Base-by-base conservation (phyloP, 2,888 invertebrate genomes). In the Drosophila ezoana region DNA sequence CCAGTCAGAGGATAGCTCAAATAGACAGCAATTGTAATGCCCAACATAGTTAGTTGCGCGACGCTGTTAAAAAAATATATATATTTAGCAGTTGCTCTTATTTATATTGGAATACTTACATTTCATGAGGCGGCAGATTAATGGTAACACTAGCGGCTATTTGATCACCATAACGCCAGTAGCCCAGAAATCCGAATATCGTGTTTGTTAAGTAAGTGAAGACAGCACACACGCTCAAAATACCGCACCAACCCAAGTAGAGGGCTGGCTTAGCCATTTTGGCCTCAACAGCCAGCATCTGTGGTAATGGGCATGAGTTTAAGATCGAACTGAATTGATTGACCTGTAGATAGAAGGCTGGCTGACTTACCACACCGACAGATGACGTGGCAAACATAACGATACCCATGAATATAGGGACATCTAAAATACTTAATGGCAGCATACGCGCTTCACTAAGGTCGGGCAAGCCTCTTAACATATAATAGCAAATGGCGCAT, bases 231-330 rank as follows among this genome's bases (percentile, higher is more conserved):
- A 95, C 94, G 91, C 97, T 98, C 6, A 98, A 93, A 0, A 98
- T 96, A n/a, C 98, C 96, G 8, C 95, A 96, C 86, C 96, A 96
- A 20, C 98, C 98, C 75, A 96, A 95, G 92, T 98, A 98, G 87
- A 96, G 96, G 5, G 93, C 94, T 0, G 98, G 98, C 0, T 95
- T 95, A 89, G 95, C 96, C 98, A 98, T 98, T 93, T 97, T 97
- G 92, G 98, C 97, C 91, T 98, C 98, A 75, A 99, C 93, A 0
- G 98, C 98, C 94, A 99, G 95, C 38, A 98, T 96, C 98, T 98
- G 6, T 0, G 3, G 18, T 1, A 23, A 4, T 11, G 5, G 8
- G 28, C 8, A 28, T 28, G 28, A 28, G 28, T 28, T 28, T 23
- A 23, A 23, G 23, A 23, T 23, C 6, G 8, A 23, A 8, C 5